Evolutionary conservation across 2,113 vertebrate genomes (phyloP).

Genomic region (Ptilonorhynchus violaceus): DNA sequence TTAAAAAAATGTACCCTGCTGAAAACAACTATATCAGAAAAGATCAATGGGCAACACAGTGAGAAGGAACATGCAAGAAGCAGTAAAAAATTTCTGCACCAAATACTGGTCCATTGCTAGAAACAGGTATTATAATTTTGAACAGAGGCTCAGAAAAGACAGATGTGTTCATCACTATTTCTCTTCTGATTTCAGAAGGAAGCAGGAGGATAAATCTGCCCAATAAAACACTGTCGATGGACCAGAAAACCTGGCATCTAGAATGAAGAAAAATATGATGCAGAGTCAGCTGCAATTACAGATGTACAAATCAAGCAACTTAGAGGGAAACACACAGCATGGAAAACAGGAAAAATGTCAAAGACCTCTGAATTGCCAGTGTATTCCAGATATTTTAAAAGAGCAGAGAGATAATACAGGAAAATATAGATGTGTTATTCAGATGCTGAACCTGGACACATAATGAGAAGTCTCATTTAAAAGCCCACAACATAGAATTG

Average conservation of each 20-base stretch:
- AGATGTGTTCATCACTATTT: background rate
- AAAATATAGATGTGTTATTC: background rate
- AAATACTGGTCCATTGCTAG: background rate
- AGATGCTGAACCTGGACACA: background rate
- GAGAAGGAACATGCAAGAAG: background rate
- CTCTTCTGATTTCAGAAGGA: background rate
- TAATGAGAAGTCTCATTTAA: background rate
- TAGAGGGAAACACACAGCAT: background rate
- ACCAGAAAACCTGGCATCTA: background rate
- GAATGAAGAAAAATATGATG: slow-evolving; percentile 2
- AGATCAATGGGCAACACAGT: background rate
- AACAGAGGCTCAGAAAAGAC: background rate
- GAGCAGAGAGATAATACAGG: background rate
- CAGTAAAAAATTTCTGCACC: background rate
- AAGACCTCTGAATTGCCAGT: background rate
- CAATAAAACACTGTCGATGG: background rate
- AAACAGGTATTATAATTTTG: background rate
- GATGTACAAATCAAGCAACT: background rate
- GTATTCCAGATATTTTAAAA: background rate
- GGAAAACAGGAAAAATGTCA: background rate
- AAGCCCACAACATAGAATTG: background rate
- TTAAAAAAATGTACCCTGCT: background rate
- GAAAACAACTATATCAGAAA: background rate
- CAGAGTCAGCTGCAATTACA: background rate
- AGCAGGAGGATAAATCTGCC: background rate